phyloP scores from a whole-genome alignment of 2,888 invertebrate species.

The Drosophila paranaensis region DNA sequence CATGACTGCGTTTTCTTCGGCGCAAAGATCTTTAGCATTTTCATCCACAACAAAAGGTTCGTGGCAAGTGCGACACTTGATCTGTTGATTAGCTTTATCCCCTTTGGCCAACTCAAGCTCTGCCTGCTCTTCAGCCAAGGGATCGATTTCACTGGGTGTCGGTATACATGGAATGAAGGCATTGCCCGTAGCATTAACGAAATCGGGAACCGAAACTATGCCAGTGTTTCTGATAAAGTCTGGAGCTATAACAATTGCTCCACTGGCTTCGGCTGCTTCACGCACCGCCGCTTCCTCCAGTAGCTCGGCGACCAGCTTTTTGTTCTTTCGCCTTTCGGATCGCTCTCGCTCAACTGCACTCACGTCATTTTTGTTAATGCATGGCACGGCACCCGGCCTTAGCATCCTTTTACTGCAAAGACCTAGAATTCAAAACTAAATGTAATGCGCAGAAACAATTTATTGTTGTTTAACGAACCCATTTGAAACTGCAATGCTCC shows the following conservation, averaged over 20 bases:
- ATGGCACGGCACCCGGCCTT: conserved; percentile 61
- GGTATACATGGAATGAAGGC: conserved; percentile 34
- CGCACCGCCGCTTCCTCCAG: conserved; percentile 52
- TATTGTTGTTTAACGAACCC: conserved; percentile 43
- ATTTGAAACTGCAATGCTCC: conserved; percentile 62
- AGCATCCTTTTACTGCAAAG: conserved; percentile 62
- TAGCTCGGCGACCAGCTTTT: conserved; percentile 54
- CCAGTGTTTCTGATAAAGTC: conserved; percentile 47
- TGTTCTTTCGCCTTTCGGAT: conserved; percentile 50
- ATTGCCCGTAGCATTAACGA: conserved; percentile 47
- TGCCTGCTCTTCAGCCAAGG: conserved; percentile 33
- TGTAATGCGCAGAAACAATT: rapidly evolving
- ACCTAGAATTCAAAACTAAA: conserved; percentile 27
- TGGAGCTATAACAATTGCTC: conserved; percentile 29
- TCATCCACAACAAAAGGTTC: conserved; percentile 17
- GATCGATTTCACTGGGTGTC: conserved; percentile 41
- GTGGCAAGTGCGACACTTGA: conserved; percentile 59
- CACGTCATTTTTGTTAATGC: conserved; percentile 53
- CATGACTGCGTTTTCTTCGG: conserved; percentile 54
- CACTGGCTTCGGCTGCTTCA: conserved; percentile 44
- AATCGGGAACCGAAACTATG: conserved; percentile 46
- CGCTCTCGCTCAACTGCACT: conserved; percentile 47
- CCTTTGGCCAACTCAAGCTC: neutral
- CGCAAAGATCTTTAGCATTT: conserved; percentile 44
- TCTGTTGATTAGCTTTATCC: neutral